These are phyloP conservation scores for Philereme transversata DNA, from an alignment of 2,888 invertebrate species.

Conservation along the genomic window DNA sequence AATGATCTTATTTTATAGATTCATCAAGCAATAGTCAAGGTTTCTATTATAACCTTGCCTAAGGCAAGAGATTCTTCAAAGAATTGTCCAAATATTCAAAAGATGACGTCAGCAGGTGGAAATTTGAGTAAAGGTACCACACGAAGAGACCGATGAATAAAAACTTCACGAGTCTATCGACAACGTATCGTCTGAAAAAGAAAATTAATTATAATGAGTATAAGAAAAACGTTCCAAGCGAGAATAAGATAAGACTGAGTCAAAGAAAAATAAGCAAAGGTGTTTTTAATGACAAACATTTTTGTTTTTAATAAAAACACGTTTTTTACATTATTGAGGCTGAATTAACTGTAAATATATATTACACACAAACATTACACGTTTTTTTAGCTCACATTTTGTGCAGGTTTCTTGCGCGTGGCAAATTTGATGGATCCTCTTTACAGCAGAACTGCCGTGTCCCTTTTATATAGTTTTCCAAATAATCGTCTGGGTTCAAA, in stretches of 20 bases:
- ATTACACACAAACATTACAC: too few relatives aligned
- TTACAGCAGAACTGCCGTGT: conserved; percentile 91
- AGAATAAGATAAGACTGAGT: too few relatives aligned
- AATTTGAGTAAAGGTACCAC: conserved; percentile 63
- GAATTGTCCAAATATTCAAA: conserved; percentile 55
- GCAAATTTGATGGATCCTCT: conserved; percentile 90
- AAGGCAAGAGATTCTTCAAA: conserved; percentile 52
- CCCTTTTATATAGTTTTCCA: conserved; percentile 88
- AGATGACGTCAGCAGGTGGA: conserved; percentile 48
- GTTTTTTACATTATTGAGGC: too few relatives aligned
- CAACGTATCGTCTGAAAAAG: conserved; percentile 66
- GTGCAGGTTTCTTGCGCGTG: conserved; percentile 87
- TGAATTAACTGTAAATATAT: too few relatives aligned
- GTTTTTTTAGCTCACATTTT: conserved; percentile 75
- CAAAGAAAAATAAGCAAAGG: too few relatives aligned
- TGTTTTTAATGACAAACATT: too few relatives aligned
- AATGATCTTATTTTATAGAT: background rate
- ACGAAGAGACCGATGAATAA: conserved; percentile 51
- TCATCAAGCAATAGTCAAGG: background rate
- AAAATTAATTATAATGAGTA: conserved; percentile 19
- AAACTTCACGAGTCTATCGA: conserved; percentile 56
- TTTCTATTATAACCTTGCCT: conserved; percentile 41
- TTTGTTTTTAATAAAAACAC: too few relatives aligned
- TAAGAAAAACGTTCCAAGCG: conserved; percentile 64
- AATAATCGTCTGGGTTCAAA: conserved; percentile 58